Evolutionary conservation across 2,888 invertebrate genomes (phyloP).

Genomic region (Troides oblongomaculatus): DNA sequence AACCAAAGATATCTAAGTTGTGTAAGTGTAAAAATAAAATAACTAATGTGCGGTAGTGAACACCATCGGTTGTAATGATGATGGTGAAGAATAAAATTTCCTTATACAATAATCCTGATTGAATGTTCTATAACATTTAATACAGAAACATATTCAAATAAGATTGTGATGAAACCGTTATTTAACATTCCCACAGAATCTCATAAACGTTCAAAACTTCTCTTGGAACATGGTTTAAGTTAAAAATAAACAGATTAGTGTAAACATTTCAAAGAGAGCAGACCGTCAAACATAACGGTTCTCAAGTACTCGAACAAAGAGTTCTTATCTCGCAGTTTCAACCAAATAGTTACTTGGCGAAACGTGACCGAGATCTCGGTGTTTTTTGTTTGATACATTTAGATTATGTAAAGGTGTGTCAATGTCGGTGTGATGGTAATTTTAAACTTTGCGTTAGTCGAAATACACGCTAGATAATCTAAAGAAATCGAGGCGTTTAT

Average conservation of each 20-base stretch:
- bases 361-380: slow-evolving; percentile 61
- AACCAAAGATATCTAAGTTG: too few species aligned
- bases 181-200: not conserved
- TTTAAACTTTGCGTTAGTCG: slow-evolving; percentile 38
- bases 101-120: too few species aligned
- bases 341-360: slow-evolving; percentile 62
- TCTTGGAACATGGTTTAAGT: not conserved
- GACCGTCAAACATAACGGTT: slow-evolving; percentile 53
- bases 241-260: slow-evolving; percentile 30
- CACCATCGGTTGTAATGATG: too few species aligned
- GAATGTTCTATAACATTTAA: too few species aligned
- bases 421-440: slow-evolving; percentile 34
- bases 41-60: too few species aligned
- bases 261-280: slow-evolving; percentile 42
- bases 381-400: slow-evolving; percentile 42
- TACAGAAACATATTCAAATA: not conserved
- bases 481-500: too few species aligned
- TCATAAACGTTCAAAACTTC: not conserved
- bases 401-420: slow-evolving; percentile 52
- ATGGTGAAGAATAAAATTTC: too few species aligned
- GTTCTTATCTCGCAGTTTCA: slow-evolving; percentile 58
- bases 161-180: not conserved
- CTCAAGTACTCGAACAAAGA: slow-evolving; percentile 48
- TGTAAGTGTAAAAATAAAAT: too few species aligned
- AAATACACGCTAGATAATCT: not conserved